A percentile compares a stretch with the other conserved stretches of the same genome.
phyloP scores from a whole-genome alignment of 2,797 vertebrate species.

The Gadopsis bispinosus region DNA sequence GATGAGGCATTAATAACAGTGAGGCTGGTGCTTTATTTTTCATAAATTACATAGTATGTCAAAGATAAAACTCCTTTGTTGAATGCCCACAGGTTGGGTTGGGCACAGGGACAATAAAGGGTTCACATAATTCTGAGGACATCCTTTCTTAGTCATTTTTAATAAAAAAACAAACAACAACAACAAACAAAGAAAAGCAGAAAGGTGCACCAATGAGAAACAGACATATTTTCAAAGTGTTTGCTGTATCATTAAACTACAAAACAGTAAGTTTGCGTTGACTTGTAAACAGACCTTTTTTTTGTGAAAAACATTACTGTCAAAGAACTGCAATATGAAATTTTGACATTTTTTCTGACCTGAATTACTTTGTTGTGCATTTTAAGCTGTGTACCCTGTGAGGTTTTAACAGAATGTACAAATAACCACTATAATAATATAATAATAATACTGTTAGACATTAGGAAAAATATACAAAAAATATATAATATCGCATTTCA shows the following conservation, averaged over 20 bases:
- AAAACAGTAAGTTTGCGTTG: background rate
- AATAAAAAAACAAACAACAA: background rate
- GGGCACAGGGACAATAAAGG: slow-evolving; percentile 43
- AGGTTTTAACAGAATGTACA: background rate
- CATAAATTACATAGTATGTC: slow-evolving; percentile 84
- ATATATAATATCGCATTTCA: background rate
- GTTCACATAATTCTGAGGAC: slow-evolving; percentile 29
- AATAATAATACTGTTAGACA: too few relatives aligned
- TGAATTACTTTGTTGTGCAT: background rate
- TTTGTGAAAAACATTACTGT: background rate
- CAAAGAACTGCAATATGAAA: background rate
- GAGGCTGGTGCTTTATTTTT: slow-evolving; percentile 82
- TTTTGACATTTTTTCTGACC: background rate
- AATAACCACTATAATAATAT: background rate
- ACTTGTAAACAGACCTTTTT: background rate
- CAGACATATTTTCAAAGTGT: background rate
- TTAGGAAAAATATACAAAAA: background rate
- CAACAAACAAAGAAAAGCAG: background rate
- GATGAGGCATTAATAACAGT: slow-evolving; percentile 86
- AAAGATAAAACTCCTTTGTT: slow-evolving; percentile 81
- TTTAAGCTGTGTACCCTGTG: background rate
- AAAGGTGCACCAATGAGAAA: background rate
- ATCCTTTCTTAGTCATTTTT: slow-evolving; percentile 16
- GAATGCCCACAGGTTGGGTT: slow-evolving; percentile 60
- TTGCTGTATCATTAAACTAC: background rate